Base-by-base conservation (phyloP, 2,888 invertebrate species). In the Eristalinus sepulchralis region DNA sequence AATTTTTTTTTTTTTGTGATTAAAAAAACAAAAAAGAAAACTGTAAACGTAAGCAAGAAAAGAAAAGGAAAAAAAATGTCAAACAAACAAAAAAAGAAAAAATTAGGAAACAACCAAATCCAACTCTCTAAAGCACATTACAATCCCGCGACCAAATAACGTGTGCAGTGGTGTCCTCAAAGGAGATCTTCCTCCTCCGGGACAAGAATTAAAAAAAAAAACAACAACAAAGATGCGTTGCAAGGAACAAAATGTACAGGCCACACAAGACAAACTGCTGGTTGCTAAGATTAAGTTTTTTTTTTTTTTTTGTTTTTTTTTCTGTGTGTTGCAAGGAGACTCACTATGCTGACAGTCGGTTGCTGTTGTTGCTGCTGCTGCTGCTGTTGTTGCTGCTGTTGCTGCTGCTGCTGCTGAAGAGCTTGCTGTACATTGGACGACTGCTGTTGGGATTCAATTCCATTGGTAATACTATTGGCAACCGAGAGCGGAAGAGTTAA, bases 271-370 rank as follows among this genome's bases (percentile, higher is more conserved):
- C 72, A 83, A 82, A 88, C 77, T 66, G 83, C 79, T 88, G 76
- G 59, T 84, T 80, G 71, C 83, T 89, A 81, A 83, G 66, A 63
- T 84, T 57, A 24, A 47, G 47, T 83, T 83, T 77, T 57, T 67
- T 22, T 72, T 53, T 76, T 57, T 72, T 78, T 57, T 67, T 22
- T 72, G 36, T 76, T 57, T 72, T 78, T 33, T 79, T 72, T 63
- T 57, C 72, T 59, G 36, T 66, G 75, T 55, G 73, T 77, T 83
- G 60, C 34, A 72, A 67, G 75, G 86, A n/a, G n/a, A 92, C 92
- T 92, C 92, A 92, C 92, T 91, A 92, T 92, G 91, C 91, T 92
- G 90, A 91, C 91, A 90, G 91, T 90, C 88, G 88, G 85, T 55
- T 85, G 85, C 66, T 89, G 89, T 20, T 86, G 86, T 3, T 83